phyloP scores from a whole-genome alignment of 2,888 invertebrate genomes.

The Drosophila demipolita region DNA sequence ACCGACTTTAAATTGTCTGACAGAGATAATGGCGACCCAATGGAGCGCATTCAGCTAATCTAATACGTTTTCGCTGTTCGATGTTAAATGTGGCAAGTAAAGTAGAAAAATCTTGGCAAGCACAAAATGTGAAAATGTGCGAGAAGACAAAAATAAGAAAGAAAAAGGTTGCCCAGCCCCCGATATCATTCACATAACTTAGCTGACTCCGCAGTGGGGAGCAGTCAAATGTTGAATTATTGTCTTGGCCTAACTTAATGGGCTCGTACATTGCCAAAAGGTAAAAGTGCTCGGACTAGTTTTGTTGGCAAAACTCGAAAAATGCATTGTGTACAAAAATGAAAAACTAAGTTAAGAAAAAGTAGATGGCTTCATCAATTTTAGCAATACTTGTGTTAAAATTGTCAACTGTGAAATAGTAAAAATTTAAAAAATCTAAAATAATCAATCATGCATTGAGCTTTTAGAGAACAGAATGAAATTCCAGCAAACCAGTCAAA shows the following conservation, averaged over 20 bases:
- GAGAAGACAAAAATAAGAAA: neutral
- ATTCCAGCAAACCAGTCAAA: neutral
- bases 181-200: conserved; percentile 49
- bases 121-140: conserved; percentile 40
- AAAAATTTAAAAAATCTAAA: neutral
- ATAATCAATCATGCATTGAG: neutral
- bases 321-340: neutral
- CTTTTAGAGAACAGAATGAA: neutral
- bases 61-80: conserved; percentile 65
- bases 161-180: conserved; percentile 26
- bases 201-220: conserved; percentile 21
- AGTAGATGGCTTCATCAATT: neutral
- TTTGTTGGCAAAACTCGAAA: neutral
- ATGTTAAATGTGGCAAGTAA: conserved; percentile 52
- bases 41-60: conserved; percentile 46
- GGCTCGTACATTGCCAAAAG: conserved; percentile 30
- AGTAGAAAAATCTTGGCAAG: conserved; percentile 50
- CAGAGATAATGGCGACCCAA: conserved; percentile 40
- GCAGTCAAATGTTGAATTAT: conserved; percentile 67
- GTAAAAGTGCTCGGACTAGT: conserved; percentile 30
- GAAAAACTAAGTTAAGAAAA: neutral
- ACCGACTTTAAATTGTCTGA: conserved; percentile 33
- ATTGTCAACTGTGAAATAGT: neutral
- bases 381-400: neutral
- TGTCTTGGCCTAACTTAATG: conserved; percentile 42